Evolutionary conservation across 1,140 invertebrate genomes (phyloP), one percentile per base, ranked within the genome.

Genomic region (Diabrotica virgifera): DNA sequence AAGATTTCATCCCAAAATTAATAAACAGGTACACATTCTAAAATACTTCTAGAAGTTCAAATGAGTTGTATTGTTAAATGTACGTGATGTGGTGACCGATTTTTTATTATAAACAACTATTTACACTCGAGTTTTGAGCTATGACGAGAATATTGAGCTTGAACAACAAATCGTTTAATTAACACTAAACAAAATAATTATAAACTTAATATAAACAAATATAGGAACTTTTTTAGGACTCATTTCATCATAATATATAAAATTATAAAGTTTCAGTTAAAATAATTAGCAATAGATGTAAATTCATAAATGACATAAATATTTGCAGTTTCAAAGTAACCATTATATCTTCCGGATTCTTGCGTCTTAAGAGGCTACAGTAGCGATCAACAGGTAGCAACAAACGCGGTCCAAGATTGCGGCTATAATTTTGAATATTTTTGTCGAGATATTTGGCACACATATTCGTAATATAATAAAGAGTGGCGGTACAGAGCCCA

Each of bases 131-230:
- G 40, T 63, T 59, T 69, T 69, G 64, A 69, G 64, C 67, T 69
- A 69, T 62, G 64, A 69, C 64, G 65, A 65, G 63, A 69, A 65
- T 63, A 58, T 69, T 69, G 67, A 69, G 67, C 67, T 64, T 65
- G 55, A 68, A 69, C 64, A 60, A 66, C 63, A 69, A 46, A 46
- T 46, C 24, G n/a, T 46, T 46, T 46, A 10, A 46, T 46, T 46
- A 46, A 46, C 40, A n/a, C n/a, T 46, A 10, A 46, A 8, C 3
- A 46, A 46, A 46, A 46, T 46, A 46, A 46, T 46, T 46, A 46
- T n/a, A 46, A 46, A 46, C 8, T n/a, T 10, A 46, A 46, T 10
- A 10, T 46, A 46, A 8, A 46, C 40, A 5, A n/a, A n/a, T 10
- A 6, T 10, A 46, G n/a, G 40, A 46, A 10, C 8, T 10, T 46